A percentile compares a stretch with the other conserved stretches of the same genome.
These are phyloP conservation scores for Lamellibrachia satsuma DNA, from an alignment of 2,888 invertebrate species.

Conservation along the genomic window DNA sequence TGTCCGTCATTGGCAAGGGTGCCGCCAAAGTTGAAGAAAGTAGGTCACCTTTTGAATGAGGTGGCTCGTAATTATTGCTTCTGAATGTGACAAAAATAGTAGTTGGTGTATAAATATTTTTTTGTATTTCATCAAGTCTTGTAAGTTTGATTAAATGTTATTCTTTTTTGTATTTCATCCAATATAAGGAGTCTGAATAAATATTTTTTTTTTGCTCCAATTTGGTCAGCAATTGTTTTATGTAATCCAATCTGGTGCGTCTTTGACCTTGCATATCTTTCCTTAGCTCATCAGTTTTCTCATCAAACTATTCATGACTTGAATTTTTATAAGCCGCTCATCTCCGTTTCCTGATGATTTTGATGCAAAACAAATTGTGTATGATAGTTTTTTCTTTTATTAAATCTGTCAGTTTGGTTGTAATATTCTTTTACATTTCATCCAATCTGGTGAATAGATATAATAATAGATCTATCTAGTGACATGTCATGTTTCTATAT, in stretches of 20 bases:
- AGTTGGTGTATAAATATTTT: no score
- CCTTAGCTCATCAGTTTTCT: background rate
- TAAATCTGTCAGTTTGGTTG: background rate
- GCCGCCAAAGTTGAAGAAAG: constrained; percentile 18
- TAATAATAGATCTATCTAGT: background rate
- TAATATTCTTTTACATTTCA: background rate
- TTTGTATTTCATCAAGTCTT: background rate
- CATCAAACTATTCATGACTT: no score
- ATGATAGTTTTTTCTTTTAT: no score
- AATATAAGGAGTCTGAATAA: background rate
- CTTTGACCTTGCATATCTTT: background rate
- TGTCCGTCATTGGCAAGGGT: constrained; percentile 28
- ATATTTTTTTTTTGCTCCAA: no score
- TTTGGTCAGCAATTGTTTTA: background rate
- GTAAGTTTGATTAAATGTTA: background rate
- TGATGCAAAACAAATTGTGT: background rate
- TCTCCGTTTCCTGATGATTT: background rate
- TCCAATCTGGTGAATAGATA: background rate
- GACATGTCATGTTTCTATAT: background rate
- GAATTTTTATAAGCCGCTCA: background rate
- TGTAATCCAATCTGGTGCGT: background rate
- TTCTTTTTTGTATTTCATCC: background rate
- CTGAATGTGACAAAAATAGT: background rate
- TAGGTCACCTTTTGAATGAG: background rate
- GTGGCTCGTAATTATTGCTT: background rate